Evolutionary conservation across 2,888 invertebrate species (phyloP).

Genomic region (Rhyacophila evoluta): DNA sequence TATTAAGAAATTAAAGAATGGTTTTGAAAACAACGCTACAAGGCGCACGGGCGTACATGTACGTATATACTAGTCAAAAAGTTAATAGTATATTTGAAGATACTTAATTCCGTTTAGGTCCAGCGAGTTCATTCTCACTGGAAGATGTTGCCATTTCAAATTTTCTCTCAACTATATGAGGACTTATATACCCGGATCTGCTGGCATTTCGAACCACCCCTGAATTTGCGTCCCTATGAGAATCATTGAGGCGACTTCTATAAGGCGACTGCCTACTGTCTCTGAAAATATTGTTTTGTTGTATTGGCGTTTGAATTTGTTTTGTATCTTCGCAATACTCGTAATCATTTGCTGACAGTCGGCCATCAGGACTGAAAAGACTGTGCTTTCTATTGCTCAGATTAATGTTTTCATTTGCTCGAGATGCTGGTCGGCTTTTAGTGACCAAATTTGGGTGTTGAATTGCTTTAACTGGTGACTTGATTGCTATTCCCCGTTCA

Average conservation of each 20-base stretch:
- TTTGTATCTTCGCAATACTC: constrained; percentile 54
- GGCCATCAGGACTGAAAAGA: constrained; percentile 45
- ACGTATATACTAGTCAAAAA: no score
- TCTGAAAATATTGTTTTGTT: constrained; percentile 48
- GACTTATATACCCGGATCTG: background rate
- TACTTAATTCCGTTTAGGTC: background rate
- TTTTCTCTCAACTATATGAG: background rate
- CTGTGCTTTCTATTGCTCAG: constrained; percentile 40
- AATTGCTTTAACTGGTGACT: background rate
- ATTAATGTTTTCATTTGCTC: constrained; percentile 29
- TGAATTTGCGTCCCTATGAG: constrained; percentile 25
- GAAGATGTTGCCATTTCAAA: background rate
- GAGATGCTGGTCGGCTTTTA: constrained; percentile 40
- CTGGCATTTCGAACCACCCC: background rate
- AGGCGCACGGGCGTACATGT: no score
- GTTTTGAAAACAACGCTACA: no score
- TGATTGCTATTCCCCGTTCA: background rate
- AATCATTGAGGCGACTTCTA: constrained; percentile 40
- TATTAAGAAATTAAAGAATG: no score
- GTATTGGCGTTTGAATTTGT: constrained; percentile 50
- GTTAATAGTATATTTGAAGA: no score
- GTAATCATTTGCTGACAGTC: constrained; percentile 45
- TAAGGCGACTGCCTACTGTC: constrained; percentile 49
- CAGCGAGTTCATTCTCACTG: background rate
- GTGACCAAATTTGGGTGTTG: background rate